Conservation (phyloP, 2,113 vertebrate genomes). For the Felis catus region DNA sequence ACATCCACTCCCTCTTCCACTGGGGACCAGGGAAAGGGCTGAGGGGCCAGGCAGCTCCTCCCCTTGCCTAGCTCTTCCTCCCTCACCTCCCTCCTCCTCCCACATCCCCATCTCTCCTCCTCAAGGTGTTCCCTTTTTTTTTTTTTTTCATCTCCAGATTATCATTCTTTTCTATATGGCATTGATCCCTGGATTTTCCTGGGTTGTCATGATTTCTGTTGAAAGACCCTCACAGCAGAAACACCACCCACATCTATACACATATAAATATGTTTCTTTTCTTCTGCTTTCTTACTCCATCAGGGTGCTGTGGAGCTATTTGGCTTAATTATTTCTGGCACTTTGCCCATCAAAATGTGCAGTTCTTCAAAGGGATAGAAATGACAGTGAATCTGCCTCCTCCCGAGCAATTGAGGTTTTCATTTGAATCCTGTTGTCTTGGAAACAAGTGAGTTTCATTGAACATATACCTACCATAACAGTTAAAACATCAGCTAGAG, state of each 20-base stretch:
- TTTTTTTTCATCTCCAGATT: neutral
- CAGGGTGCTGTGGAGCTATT: conserved; percentile 78
- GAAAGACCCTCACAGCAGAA: conserved; percentile 82
- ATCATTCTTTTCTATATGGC: conserved; percentile 69
- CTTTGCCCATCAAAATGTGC: conserved; percentile 86
- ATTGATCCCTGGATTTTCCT: conserved; percentile 82
- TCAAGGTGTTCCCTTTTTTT: neutral
- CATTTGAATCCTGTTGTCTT: conserved; percentile 88
- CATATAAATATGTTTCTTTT: conserved; percentile 49
- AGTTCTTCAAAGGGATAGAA: conserved; percentile 85
- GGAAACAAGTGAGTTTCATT: conserved; percentile 86
- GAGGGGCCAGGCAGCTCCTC: neutral
- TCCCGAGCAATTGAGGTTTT: conserved; percentile 79
- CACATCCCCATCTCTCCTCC: neutral
- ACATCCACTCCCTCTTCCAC: conserved; percentile 74
- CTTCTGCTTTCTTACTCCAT: conserved; percentile 76
- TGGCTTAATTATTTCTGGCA: conserved; percentile 87
- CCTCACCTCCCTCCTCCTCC: neutral
- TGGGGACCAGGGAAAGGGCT: conserved; percentile 64
- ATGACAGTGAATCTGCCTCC: conserved; percentile 82
- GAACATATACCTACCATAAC: conserved; percentile 83
- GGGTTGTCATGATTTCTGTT: conserved; percentile 82
- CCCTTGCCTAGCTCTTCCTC: neutral
- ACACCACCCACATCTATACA: conserved; percentile 31
- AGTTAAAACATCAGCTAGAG: conserved; percentile 74